phyloP scores from a whole-genome alignment of 2,888 invertebrate genomes.

The Xestia sexstrigata region DNA sequence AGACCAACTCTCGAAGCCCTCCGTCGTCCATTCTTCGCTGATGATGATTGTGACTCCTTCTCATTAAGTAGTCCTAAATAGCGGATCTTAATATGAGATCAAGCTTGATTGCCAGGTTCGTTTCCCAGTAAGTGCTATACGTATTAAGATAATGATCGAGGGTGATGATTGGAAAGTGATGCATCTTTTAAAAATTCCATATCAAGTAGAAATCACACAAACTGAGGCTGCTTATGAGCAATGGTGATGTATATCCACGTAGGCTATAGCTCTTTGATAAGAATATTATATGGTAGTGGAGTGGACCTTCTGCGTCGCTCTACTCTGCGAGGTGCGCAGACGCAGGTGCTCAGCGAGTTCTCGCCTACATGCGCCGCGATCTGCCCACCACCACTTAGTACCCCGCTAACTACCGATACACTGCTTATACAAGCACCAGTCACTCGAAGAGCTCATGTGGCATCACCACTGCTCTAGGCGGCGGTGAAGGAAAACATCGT shows the following conservation, averaged over 20 bases:
- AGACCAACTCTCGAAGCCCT: background rate
- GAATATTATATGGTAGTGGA: background rate
- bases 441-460: background rate
- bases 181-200: too few species aligned
- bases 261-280: background rate
- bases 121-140: background rate
- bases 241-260: background rate
- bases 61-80: background rate
- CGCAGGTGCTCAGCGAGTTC: constrained; percentile 53
- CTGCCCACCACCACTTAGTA: constrained; percentile 15
- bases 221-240: background rate
- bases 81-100: background rate
- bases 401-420: background rate
- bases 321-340: too few species aligned
- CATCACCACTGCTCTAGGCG: background rate
- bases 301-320: constrained; percentile 1
- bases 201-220: too few species aligned
- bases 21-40: too few species aligned
- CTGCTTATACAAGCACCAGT: background rate
- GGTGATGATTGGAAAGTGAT: background rate
- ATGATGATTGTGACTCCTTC: background rate
- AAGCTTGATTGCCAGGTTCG: background rate
- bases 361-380: constrained; percentile 45
- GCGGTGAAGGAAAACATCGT: background rate
- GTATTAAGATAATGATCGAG: background rate